Evolutionary conservation across 2,113 vertebrate genomes (phyloP).

Genomic region (Entomyzon cyanotis): DNA sequence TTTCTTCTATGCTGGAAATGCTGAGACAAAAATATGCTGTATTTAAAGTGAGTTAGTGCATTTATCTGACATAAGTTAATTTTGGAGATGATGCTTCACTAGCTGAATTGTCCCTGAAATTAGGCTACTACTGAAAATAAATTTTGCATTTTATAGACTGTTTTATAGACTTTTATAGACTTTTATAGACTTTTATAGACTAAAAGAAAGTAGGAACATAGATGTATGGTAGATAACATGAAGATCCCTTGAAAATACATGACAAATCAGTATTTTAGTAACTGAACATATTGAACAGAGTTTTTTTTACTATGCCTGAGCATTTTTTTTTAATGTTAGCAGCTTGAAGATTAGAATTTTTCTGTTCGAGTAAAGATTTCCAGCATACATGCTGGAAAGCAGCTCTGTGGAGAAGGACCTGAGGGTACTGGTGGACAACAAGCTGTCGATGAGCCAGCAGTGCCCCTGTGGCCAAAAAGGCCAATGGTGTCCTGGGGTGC

Average conservation of each 20-base stretch:
- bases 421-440: background rate
- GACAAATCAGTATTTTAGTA: background rate
- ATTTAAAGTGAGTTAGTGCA: background rate
- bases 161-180: too few species aligned
- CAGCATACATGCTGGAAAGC: background rate
- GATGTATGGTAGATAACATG: background rate
- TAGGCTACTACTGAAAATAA: background rate
- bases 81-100: background rate
- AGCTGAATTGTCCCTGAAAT: slow-evolving; percentile 2
- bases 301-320: background rate
- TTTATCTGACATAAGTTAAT: background rate
- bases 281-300: background rate
- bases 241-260: background rate
- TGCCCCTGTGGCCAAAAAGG: background rate
- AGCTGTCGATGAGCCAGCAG: too few species aligned
- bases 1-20: slow-evolving; percentile 21
- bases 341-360: background rate
- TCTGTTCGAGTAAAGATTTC: background rate
- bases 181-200: too few species aligned
- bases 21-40: slow-evolving; percentile 10
- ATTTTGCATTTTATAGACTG: background rate
- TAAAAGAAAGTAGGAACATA: background rate
- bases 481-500: background rate
- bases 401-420: background rate
- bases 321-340: background rate